These are phyloP conservation scores for Carassius gibelio DNA, from an alignment of 2,113 vertebrate genomes.

Conservation along the genomic window DNA sequence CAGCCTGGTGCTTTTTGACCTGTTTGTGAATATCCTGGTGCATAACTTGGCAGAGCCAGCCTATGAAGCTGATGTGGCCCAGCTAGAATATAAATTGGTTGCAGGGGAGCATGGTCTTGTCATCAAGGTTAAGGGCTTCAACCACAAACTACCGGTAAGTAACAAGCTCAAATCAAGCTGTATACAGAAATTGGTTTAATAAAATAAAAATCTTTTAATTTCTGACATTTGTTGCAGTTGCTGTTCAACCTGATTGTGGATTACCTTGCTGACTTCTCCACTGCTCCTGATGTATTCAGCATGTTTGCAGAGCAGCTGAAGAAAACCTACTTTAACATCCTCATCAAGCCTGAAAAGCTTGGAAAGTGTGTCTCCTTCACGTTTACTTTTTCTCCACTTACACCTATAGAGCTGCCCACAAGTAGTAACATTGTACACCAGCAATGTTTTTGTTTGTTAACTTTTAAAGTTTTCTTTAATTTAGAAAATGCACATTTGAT, in stretches of 20 bases:
- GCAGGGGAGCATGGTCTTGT: conserved; percentile 91
- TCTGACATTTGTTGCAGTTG: conserved; percentile 75
- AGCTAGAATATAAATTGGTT: conserved; percentile 90
- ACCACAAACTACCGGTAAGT: conserved; percentile 95
- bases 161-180: too few relatives aligned
- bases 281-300: conserved; percentile 87
- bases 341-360: conserved; percentile 93
- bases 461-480: too few relatives aligned
- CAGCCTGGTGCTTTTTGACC: conserved; percentile 91
- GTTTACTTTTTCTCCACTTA: not conserved
- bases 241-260: conserved; percentile 93
- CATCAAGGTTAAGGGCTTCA: conserved; percentile 93
- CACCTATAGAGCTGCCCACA: too few relatives aligned
- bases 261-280: conserved; percentile 87
- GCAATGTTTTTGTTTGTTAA: too few relatives aligned
- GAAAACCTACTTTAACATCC: conserved; percentile 96
- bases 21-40: conserved; percentile 93
- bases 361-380: conserved; percentile 78
- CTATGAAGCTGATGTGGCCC: conserved; percentile 94
- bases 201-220: not conserved
- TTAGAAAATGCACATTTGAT: too few relatives aligned
- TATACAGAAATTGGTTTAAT: not conserved
- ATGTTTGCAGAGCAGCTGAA: conserved; percentile 96
- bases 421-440: too few relatives aligned
- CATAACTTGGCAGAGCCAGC: conserved; percentile 94